Conservation (phyloP, 2,888 invertebrate species). For the Chirona hameri region DNA sequence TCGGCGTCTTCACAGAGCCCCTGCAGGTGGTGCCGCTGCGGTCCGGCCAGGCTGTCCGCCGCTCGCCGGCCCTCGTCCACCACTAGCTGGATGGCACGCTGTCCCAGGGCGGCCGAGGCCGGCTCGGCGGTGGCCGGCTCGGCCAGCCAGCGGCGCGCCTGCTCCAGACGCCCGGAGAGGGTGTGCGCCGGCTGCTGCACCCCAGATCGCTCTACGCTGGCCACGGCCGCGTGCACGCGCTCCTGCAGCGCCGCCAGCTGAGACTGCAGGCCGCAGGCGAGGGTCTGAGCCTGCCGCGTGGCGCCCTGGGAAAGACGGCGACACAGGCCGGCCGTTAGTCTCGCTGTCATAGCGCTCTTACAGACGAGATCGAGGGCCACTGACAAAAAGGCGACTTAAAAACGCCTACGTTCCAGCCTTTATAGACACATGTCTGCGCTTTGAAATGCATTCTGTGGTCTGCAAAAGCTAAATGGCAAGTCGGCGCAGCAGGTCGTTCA, state of each 20-base stretch:
- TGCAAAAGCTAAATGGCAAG: too few relatives aligned
- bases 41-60: constrained; percentile 89
- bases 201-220: constrained; percentile 74
- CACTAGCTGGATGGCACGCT: constrained; percentile 85
- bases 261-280: constrained; percentile 81
- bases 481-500: too few relatives aligned
- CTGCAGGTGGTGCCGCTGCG: constrained; percentile 74
- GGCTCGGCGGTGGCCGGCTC: constrained; percentile 65
- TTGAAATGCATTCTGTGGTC: too few relatives aligned
- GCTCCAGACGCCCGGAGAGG: constrained; percentile 50
- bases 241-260: constrained; percentile 81
- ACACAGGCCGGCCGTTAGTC: too few relatives aligned
- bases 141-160: constrained; percentile 86
- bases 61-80: constrained; percentile 83
- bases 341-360: too few relatives aligned
- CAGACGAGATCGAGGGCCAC: too few relatives aligned
- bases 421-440: too few relatives aligned
- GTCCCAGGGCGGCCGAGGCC: constrained; percentile 75
- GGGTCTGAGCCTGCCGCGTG: constrained; percentile 57
- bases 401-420: too few relatives aligned
- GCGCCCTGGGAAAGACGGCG: constrained; percentile 11
- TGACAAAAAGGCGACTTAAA: too few relatives aligned
- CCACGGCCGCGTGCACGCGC: constrained; percentile 76
- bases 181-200: constrained; percentile 80
- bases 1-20: constrained; percentile 81